Percentiles rank a stretch among this genome's conserved stretches.
phyloP scores from a whole-genome alignment of 2,888 invertebrate genomes.

The Drosophila rubida region DNA sequence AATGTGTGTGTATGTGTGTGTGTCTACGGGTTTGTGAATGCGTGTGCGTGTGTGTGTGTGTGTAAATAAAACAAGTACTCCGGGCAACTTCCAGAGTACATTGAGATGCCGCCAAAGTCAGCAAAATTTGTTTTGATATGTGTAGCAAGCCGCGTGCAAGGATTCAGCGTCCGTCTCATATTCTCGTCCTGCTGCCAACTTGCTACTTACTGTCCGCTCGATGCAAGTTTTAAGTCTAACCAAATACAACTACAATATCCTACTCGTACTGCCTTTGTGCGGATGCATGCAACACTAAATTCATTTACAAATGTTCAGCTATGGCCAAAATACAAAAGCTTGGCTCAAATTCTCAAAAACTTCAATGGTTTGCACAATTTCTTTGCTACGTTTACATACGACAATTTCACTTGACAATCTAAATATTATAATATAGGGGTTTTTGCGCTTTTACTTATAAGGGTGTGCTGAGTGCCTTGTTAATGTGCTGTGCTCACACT shows the following conservation, averaged over 20 bases:
- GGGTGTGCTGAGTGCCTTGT: constrained; percentile 28
- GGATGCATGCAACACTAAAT: constrained; percentile 64
- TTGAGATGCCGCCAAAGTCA: constrained; percentile 14
- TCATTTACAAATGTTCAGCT: constrained; percentile 74
- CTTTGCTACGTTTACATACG: constrained; percentile 33
- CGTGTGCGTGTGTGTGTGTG: constrained; percentile 18
- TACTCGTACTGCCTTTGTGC: constrained; percentile 45
- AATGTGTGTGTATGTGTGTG: constrained; percentile 19
- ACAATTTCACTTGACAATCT: constrained; percentile 41
- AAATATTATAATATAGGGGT: constrained; percentile 55
- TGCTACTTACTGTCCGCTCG: constrained; percentile 9
- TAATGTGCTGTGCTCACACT: constrained; percentile 37
- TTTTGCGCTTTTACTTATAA: constrained; percentile 30
- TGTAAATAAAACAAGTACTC: constrained; percentile 41
- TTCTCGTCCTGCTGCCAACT: constrained; percentile 11
- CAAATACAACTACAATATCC: constrained; percentile 45
- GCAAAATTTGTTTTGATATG: constrained; percentile 26
- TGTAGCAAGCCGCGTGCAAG: constrained; percentile 57
- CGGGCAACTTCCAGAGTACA: not conserved
- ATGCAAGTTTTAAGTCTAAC: constrained; percentile 27
- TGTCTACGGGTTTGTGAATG: constrained; percentile 19
- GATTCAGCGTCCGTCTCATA: constrained; percentile 7
- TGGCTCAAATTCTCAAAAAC: constrained; percentile 49
- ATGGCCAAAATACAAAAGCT: constrained; percentile 48
- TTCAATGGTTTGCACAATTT: constrained; percentile 46